Evolutionary conservation across 2,888 invertebrate genomes (phyloP).

Genomic region (Caenorhabditis sp.): DNA sequence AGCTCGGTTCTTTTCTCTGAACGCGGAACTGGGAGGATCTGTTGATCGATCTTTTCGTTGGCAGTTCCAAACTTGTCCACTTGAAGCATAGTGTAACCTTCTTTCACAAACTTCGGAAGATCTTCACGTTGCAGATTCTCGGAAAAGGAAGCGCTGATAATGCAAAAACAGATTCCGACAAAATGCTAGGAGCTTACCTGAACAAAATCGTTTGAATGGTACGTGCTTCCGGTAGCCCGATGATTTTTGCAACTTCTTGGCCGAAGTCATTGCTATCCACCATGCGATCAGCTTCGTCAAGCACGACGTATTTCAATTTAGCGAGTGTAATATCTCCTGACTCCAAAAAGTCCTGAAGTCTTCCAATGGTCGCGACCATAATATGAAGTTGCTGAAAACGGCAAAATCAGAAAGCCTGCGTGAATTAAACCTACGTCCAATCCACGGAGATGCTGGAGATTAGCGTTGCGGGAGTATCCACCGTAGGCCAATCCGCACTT

Average conservation of each 20-base stretch:
- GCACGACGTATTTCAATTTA: slow-evolving; percentile 43
- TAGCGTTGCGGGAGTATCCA: slow-evolving; percentile 29
- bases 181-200: slow-evolving; percentile 15
- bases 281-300: slow-evolving; percentile 56
- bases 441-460: slow-evolving; percentile 34
- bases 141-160: slow-evolving; percentile 46
- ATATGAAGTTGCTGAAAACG: slow-evolving; percentile 33
- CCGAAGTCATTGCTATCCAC: slow-evolving; percentile 41
- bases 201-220: slow-evolving; percentile 30
- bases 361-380: slow-evolving; percentile 46
- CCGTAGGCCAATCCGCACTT: slow-evolving; percentile 39
- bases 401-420: neutral
- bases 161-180: neutral
- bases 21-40: slow-evolving; percentile 3
- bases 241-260: slow-evolving; percentile 31
- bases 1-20: slow-evolving; percentile 18
- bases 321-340: slow-evolving; percentile 21
- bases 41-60: slow-evolving; percentile 40
- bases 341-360: slow-evolving; percentile 35
- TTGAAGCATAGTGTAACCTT: slow-evolving; percentile 38
- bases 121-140: slow-evolving; percentile 32
- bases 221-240: slow-evolving; percentile 24
- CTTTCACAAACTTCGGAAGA: slow-evolving; percentile 33
- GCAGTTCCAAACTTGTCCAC: slow-evolving; percentile 52
- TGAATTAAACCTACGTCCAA: slow-evolving; percentile 14